These are phyloP conservation scores for Brachypterus glaber DNA, from an alignment of 2,888 invertebrate genomes.

Conservation along the genomic window DNA sequence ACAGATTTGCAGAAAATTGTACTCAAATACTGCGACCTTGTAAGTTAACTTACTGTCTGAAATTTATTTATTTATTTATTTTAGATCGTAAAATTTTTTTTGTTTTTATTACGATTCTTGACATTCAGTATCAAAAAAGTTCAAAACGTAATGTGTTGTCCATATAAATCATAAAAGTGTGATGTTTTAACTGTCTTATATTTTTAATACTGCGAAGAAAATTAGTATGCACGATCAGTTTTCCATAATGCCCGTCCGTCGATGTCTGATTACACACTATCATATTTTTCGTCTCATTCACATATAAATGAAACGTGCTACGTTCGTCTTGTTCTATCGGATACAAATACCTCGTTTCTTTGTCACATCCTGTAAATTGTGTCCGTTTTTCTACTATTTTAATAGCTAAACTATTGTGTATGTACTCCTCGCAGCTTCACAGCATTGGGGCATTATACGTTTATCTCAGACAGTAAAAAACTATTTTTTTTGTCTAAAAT, in stretches of 20 bases:
- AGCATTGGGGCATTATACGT: too few species aligned
- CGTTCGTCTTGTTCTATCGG: slow-evolving; percentile 35
- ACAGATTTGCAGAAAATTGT: too few species aligned
- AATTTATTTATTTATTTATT: too few species aligned
- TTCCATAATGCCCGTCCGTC: slow-evolving; percentile 36
- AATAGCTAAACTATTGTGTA: slow-evolving; percentile 24
- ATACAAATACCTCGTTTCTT: slow-evolving; percentile 40
- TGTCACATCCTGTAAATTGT: slow-evolving; percentile 40
- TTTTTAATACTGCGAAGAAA: slow-evolving; percentile 18
- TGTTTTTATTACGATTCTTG: too few species aligned
- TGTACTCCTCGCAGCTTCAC: too few species aligned
- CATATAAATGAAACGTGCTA: slow-evolving; percentile 19
- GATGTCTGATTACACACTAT: slow-evolving; percentile 42
- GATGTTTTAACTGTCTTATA: slow-evolving; percentile 18
- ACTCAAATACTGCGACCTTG: too few species aligned
- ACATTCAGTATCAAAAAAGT: too few species aligned
- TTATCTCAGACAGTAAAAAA: background rate
- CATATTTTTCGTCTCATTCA: slow-evolving; percentile 39
- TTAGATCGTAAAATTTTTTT: too few species aligned
- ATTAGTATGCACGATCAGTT: slow-evolving; percentile 37
- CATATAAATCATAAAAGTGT: too few species aligned
- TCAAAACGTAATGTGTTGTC: too few species aligned
- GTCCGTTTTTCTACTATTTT: slow-evolving; percentile 28
- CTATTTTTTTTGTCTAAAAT: background rate
- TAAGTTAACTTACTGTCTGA: too few species aligned